Conservation (phyloP, 2,113 vertebrate genomes). For the Rousettus leschenaultii region DNA sequence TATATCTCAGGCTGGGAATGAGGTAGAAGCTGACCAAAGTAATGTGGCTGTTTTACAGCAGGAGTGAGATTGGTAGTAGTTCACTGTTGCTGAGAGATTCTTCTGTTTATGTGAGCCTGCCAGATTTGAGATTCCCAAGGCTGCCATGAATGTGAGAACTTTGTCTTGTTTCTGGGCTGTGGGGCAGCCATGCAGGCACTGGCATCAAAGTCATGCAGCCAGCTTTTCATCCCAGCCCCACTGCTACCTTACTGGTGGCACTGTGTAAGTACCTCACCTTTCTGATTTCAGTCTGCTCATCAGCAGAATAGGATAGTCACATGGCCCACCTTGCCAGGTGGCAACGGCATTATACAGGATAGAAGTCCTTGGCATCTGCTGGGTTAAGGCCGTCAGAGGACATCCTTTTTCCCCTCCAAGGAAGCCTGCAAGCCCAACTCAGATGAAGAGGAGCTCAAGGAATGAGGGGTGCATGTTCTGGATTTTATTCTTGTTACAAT, state of each 20-base stretch:
- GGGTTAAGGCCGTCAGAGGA: neutral
- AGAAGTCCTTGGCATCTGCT: neutral
- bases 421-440: neutral
- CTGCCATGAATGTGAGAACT: neutral
- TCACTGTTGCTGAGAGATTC: neutral
- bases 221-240: neutral
- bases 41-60: neutral
- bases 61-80: accelerated
- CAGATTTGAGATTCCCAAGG: neutral
- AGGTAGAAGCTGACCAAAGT: neutral
- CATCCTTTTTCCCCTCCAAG: neutral
- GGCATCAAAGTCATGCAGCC: neutral
- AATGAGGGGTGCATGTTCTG: neutral
- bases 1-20: neutral
- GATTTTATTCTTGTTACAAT: neutral
- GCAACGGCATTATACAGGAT: neutral
- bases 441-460: neutral
- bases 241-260: neutral
- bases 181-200: neutral
- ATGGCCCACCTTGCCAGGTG: neutral
- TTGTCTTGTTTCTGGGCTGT: neutral
- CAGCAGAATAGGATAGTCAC: neutral
- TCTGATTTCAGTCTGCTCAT: neutral
- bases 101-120: neutral
- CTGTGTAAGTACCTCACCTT: neutral